These are phyloP conservation scores for Exocentrus adspersus DNA, from an alignment of 2,888 invertebrate species.

Conservation along the genomic window DNA sequence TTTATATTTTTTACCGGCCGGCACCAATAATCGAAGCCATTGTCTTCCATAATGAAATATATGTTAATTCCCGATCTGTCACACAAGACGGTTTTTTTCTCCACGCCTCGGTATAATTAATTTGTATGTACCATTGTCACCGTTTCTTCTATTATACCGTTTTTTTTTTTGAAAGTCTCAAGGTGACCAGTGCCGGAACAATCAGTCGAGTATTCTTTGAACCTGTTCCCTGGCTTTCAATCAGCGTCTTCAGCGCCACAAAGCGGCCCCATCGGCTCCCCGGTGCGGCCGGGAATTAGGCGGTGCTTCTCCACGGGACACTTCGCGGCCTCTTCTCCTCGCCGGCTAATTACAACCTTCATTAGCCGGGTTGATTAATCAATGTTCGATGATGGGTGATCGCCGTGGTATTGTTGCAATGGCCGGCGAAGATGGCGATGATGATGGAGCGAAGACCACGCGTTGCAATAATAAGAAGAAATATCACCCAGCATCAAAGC, in stretches of 20 bases:
- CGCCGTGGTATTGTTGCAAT: slow-evolving; percentile 49
- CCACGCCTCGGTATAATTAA: slow-evolving; percentile 5
- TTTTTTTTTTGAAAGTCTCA: too few relatives aligned
- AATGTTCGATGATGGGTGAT: slow-evolving; percentile 60
- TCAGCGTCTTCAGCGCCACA: slow-evolving; percentile 3
- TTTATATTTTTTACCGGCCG: slow-evolving; percentile 19
- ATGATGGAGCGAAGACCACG: neutral
- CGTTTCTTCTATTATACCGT: neutral
- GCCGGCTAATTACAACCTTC: slow-evolving; percentile 63
- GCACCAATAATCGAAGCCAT: slow-evolving; percentile 15
- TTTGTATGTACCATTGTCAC: slow-evolving; percentile 8
- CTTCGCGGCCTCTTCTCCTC: slow-evolving; percentile 17
- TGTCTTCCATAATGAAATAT: slow-evolving; percentile 27
- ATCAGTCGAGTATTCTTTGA: too few relatives aligned
- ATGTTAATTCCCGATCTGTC: slow-evolving; percentile 13
- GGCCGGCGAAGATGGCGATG: slow-evolving; percentile 24
- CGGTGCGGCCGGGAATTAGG: slow-evolving; percentile 18
- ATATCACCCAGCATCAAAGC: too few relatives aligned
- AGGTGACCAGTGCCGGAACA: too few relatives aligned
- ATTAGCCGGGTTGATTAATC: slow-evolving; percentile 65
- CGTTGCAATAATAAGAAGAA: neutral
- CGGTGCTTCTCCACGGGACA: slow-evolving; percentile 13
- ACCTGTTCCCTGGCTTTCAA: too few relatives aligned
- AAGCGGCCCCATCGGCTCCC: slow-evolving; percentile 4
- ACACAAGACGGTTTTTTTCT: slow-evolving; percentile 1